These are phyloP conservation scores for Calidris pugnax DNA, from an alignment of 2,113 vertebrate genomes.

Conservation along the genomic window DNA sequence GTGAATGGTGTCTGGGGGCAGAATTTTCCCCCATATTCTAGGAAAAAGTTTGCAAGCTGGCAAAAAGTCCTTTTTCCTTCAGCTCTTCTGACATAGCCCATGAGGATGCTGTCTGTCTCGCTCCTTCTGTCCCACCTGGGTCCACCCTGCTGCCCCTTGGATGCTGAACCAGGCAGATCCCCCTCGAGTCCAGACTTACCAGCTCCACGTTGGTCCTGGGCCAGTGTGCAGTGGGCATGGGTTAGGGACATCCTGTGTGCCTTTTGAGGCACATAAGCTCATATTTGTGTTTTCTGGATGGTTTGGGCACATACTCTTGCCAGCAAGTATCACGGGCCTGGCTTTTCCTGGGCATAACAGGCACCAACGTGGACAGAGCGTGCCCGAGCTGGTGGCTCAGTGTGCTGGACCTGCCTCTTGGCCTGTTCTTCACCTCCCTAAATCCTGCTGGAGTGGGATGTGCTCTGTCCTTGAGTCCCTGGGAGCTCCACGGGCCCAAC, in stretches of 20 bases:
- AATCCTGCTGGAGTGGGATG: not conserved
- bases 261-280: not conserved
- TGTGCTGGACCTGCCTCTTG: not conserved
- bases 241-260: not conserved
- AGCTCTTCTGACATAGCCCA: not conserved
- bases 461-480: too few relatives aligned
- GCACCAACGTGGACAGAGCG: not conserved
- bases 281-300: not conserved
- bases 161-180: not conserved
- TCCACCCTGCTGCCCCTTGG: not conserved
- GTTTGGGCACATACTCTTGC: not conserved
- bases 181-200: not conserved
- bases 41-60: not conserved
- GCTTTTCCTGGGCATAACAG: not conserved
- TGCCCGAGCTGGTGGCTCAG: not conserved
- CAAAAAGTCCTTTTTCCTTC: not conserved
- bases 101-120: fast-evolving
- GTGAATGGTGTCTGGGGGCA: not conserved
- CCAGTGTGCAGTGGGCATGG: not conserved
- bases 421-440: not conserved
- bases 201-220: not conserved
- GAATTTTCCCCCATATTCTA: not conserved
- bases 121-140: not conserved
- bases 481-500: fast-evolving
- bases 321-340: not conserved